Conservation (phyloP, 1,140 invertebrate genomes). For the Lasaia peninsularis region DNA sequence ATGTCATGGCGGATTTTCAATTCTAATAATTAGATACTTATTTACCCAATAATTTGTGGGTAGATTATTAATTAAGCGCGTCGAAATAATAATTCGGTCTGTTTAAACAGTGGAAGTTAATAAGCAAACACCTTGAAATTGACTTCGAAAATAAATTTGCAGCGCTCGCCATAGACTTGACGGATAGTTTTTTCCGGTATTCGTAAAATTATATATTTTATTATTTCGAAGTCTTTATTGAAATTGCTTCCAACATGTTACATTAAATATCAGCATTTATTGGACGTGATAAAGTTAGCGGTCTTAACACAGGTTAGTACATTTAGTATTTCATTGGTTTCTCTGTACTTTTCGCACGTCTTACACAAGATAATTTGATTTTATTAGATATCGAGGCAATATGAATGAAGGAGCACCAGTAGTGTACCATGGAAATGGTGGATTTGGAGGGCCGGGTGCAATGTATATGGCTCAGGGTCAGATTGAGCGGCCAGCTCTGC, state of each 20-base stretch:
- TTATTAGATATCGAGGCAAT: constrained; percentile 36
- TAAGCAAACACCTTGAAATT: constrained; percentile 45
- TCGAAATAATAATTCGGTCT: constrained; percentile 53
- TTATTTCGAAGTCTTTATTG: constrained; percentile 52
- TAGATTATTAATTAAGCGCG: constrained; percentile 65
- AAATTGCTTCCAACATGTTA: constrained; percentile 59
- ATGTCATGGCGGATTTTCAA: constrained; percentile 73
- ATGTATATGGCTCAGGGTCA: constrained; percentile 49
- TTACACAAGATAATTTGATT: constrained; percentile 21
- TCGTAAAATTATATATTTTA: constrained; percentile 43
- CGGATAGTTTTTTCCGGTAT: constrained; percentile 59
- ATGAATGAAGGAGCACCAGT: constrained; percentile 65
- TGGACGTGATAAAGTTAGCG: constrained; percentile 45
- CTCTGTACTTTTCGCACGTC: constrained; percentile 4
- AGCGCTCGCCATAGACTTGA: constrained; percentile 37
- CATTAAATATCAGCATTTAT: constrained; percentile 44
- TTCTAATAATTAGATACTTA: constrained; percentile 52
- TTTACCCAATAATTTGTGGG: constrained; percentile 61
- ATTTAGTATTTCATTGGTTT: constrained; percentile 20
- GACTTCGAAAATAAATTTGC: constrained; percentile 31
- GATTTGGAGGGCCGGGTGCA: constrained; percentile 40
- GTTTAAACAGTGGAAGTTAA: constrained; percentile 44
- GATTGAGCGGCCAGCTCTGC: constrained; percentile 35
- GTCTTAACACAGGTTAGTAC: constrained; percentile 49
- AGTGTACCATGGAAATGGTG: constrained; percentile 50